Conservation (phyloP, 2,888 invertebrate genomes). For the Eupithecia pulchellata region DNA sequence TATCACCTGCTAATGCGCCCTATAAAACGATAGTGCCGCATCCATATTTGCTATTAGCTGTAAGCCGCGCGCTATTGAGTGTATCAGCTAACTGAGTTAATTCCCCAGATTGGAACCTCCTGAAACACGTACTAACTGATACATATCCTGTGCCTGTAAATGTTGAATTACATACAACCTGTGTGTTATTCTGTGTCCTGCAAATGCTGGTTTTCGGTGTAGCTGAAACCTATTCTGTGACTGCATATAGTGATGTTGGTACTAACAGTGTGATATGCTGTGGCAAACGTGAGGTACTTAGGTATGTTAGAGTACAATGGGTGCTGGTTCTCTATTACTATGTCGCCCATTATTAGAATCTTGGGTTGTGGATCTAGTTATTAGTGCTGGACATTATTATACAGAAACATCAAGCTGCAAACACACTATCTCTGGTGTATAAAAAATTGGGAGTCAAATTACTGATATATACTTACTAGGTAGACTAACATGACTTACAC, state of each 20-base stretch:
- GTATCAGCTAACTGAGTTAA: slow-evolving; percentile 68
- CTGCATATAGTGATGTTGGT: slow-evolving; percentile 15
- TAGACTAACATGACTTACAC: too few relatives aligned
- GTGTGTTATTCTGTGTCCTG: not conserved
- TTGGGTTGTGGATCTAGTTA: not conserved
- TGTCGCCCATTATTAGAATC: not conserved
- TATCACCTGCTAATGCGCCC: slow-evolving; percentile 3
- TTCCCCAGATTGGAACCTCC: slow-evolving; percentile 62
- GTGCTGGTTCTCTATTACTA: not conserved
- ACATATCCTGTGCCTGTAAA: not conserved
- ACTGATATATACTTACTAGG: too few relatives aligned
- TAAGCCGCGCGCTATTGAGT: slow-evolving; percentile 53
- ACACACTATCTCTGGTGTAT: too few relatives aligned
- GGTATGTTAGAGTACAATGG: not conserved
- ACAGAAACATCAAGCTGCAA: too few relatives aligned
- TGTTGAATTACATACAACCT: slow-evolving; percentile 19
- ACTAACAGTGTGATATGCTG: not conserved
- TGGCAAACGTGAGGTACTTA: not conserved
- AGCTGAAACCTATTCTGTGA: too few relatives aligned
- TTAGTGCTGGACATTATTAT: too few relatives aligned
- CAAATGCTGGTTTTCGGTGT: slow-evolving; percentile 14
- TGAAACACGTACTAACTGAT: not conserved
- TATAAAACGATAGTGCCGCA: slow-evolving; percentile 1
- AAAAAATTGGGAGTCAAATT: too few relatives aligned
- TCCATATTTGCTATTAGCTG: slow-evolving; percentile 24